These are phyloP conservation scores for Hapalemur alaotrensis DNA, from an alignment of 2,797 vertebrate species.

Conservation along the genomic window DNA sequence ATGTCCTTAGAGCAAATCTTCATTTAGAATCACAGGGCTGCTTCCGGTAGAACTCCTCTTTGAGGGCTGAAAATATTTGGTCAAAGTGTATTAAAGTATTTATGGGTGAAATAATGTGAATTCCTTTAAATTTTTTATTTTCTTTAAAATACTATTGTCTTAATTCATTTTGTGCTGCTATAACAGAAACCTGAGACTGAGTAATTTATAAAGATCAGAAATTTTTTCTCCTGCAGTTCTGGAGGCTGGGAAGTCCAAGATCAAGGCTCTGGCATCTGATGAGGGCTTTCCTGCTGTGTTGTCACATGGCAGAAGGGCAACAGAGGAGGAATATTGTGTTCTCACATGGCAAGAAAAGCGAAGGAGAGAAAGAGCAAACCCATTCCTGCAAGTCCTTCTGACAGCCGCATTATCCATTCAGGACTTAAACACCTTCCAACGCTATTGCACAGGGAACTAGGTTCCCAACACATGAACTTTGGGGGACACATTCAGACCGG, in stretches of 20 bases:
- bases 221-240: not conserved
- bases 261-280: not conserved
- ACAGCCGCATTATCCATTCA: not conserved
- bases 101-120: not conserved
- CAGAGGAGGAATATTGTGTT: not conserved
- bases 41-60: not conserved
- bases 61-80: not conserved
- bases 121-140: not conserved
- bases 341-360: not conserved
- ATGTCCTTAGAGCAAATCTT: not conserved
- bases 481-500: not conserved
- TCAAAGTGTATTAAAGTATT: not conserved
- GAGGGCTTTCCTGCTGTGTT: not conserved
- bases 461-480: not conserved
- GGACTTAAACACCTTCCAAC: not conserved
- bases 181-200: not conserved
- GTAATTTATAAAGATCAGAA: not conserved
- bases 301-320: not conserved
- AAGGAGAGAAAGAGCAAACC: not conserved
- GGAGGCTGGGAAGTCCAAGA: not conserved
- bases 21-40: not conserved
- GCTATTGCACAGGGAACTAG: not conserved
- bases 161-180: not conserved
- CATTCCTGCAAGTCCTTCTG: not conserved
- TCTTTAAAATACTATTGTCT: not conserved